These are phyloP conservation scores for Endomychus coccineus DNA, from an alignment of 2,888 invertebrate species.

Conservation along the genomic window DNA sequence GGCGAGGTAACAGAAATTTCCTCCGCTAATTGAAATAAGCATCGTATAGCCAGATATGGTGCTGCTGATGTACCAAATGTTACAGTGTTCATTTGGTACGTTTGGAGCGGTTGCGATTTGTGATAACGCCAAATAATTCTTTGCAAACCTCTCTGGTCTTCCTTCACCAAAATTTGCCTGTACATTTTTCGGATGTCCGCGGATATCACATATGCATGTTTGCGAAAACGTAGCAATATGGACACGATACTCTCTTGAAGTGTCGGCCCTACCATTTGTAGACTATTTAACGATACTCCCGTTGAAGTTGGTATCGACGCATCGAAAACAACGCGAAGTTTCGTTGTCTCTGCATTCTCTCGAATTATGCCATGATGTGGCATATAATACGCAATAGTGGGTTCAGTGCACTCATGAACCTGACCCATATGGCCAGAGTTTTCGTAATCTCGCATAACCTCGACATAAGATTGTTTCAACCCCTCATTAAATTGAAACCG, in stretches of 20 bases:
- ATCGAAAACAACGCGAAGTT: slow-evolving; percentile 25
- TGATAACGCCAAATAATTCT: slow-evolving; percentile 19
- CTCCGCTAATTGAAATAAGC: slow-evolving; percentile 19
- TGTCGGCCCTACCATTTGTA: slow-evolving; percentile 19
- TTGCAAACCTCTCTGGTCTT: slow-evolving; percentile 18
- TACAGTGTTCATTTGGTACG: slow-evolving; percentile 19
- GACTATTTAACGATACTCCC: slow-evolving; percentile 22
- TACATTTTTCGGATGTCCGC: slow-evolving; percentile 24
- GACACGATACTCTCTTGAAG: slow-evolving; percentile 20
- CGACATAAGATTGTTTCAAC: slow-evolving; percentile 15
- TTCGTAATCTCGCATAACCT: slow-evolving; percentile 20
- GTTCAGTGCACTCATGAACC: too few species aligned
- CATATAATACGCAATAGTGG: too few species aligned
- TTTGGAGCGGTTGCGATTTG: slow-evolving; percentile 9
- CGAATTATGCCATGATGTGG: slow-evolving; percentile 25
- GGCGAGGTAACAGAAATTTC: slow-evolving; percentile 13
- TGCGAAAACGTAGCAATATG: slow-evolving; percentile 18
- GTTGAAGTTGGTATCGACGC: slow-evolving; percentile 18
- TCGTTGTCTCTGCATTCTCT: slow-evolving; percentile 19
- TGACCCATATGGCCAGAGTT: slow-evolving; percentile 16
- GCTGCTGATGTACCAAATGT: slow-evolving; percentile 21
- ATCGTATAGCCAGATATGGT: slow-evolving; percentile 20
- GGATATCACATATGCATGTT: slow-evolving; percentile 15
- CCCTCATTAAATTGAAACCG: too few species aligned
- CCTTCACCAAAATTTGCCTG: slow-evolving; percentile 18